Evolutionary conservation across 1,140 invertebrate species (phyloP).

Genomic region (Trypoxylus dichotomus): DNA sequence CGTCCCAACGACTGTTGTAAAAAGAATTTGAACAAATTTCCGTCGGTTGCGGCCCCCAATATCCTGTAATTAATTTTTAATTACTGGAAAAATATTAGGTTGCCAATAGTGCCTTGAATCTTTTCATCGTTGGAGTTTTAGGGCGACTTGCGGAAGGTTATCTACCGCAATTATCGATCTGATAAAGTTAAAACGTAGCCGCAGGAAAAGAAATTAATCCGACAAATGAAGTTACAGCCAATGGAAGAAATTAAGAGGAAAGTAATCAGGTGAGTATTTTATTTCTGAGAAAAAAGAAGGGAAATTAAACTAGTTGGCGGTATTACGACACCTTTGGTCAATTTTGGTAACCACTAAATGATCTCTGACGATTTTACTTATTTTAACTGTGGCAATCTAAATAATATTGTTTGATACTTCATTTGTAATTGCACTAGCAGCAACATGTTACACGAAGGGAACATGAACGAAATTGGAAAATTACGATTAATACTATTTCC

Average conservation of each 20-base stretch:
- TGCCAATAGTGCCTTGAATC: not conserved
- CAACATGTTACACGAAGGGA: no score
- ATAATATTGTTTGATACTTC: no score
- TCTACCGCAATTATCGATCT: not conserved
- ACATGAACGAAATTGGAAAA: no score
- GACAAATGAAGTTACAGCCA: not conserved
- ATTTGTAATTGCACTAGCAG: no score
- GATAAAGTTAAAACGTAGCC: not conserved
- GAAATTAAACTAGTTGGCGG: no score
- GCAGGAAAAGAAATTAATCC: not conserved
- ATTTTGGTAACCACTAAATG: no score
- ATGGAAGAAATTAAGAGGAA: not conserved
- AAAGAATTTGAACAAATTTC: constrained; percentile 33
- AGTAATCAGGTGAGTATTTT: no score
- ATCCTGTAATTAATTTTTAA: constrained; percentile 53
- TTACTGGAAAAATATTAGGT: constrained; percentile 37
- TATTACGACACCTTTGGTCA: no score
- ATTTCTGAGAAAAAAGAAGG: no score
- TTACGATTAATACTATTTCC: no score
- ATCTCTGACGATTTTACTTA: no score
- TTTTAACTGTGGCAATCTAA: no score
- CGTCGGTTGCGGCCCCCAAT: constrained; percentile 49
- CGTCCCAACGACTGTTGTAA: not conserved
- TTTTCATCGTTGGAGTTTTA: not conserved
- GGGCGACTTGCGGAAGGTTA: not conserved